Conservation (phyloP, 92 coral and sea anemone genomes). For the Porites cylindrica region DNA sequence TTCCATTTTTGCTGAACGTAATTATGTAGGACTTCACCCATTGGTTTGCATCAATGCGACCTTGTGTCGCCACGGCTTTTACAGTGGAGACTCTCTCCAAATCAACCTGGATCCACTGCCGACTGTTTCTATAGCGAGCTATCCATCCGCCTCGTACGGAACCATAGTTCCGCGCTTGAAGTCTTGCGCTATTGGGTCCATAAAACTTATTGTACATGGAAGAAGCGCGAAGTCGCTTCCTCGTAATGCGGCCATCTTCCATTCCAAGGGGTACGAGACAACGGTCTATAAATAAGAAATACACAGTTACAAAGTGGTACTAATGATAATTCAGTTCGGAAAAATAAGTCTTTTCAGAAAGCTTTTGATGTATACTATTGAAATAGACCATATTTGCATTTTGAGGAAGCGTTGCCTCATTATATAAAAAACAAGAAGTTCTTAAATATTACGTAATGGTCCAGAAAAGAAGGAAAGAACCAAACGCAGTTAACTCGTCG, state of each 20-base stretch:
- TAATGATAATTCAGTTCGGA: too few species aligned
- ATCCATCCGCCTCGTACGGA: constrained; percentile 64
- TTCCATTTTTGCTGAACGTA: constrained; percentile 54
- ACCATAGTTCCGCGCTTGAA: constrained; percentile 60
- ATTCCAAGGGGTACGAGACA: constrained; percentile 70
- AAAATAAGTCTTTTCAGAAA: background rate
- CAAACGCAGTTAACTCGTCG: too few species aligned
- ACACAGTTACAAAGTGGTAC: background rate
- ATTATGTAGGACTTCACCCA: constrained; percentile 58
- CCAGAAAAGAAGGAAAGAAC: too few species aligned
- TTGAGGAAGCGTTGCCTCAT: too few species aligned
- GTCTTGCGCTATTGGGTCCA: constrained; percentile 70
- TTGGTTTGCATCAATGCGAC: constrained; percentile 69
- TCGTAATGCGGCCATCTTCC: constrained; percentile 69
- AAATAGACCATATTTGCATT: background rate
- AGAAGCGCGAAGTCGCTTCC: constrained; percentile 67
- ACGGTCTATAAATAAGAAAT: constrained; percentile 22
- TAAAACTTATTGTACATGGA: constrained; percentile 56
- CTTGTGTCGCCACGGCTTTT: constrained; percentile 71
- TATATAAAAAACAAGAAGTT: too few species aligned
- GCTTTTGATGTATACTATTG: background rate
- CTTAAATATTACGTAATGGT: too few species aligned
- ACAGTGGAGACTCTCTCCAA: constrained; percentile 45
- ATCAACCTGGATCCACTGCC: constrained; percentile 71
- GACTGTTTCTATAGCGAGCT: constrained; percentile 39